Base-by-base conservation (phyloP, 2,888 invertebrate genomes). In the Leucoma salicis region DNA sequence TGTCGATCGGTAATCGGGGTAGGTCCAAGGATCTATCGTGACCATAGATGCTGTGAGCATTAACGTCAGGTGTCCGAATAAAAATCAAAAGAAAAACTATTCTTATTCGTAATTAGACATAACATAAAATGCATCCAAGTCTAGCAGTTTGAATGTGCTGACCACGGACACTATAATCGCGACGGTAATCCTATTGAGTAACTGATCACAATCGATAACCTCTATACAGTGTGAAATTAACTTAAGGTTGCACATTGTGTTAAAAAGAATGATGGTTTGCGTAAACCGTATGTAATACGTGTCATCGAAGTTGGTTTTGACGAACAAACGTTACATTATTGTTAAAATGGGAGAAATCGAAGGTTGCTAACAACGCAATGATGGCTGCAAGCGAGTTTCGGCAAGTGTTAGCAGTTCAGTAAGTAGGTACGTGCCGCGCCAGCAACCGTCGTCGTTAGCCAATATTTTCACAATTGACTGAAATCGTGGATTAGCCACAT, bases 291-390 rank as follows among this genome's bases (percentile, higher is more conserved):
- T 63, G 43, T 32, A 57, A 49, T 50, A 58, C 63, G 44, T 29
- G 66, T 61, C 59, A 60, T 68, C 66, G 54, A 66, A 69, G 67
- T 74, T 69, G 63, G 61, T 71, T 76, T 79, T 76, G 70, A 70
- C 76, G 72, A 71, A 70, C 66, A 78, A 77, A 78, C 62, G 62
- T 62, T 66, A 75, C 53, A 62, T 66, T 67, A 64, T 75, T 21
- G 74, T 72, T 74, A 72, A 74, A 78, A 80, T 74, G 73, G 70
- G 74, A 70, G 77, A 80, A 81, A 82, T 82, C 79, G 80, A 83
- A 82, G 85, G 81, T 48, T 52, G 49, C 64, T 58, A 57, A 55
- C 63, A 57, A 64, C 65, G 70, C 66, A 74, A 74, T 66, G 68
- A 64, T 61, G 66, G 55, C 57, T 72, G 74, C 70, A 71, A 63